phyloP scores from a whole-genome alignment of 2,888 invertebrate species.

The Cantharis rustica region DNA sequence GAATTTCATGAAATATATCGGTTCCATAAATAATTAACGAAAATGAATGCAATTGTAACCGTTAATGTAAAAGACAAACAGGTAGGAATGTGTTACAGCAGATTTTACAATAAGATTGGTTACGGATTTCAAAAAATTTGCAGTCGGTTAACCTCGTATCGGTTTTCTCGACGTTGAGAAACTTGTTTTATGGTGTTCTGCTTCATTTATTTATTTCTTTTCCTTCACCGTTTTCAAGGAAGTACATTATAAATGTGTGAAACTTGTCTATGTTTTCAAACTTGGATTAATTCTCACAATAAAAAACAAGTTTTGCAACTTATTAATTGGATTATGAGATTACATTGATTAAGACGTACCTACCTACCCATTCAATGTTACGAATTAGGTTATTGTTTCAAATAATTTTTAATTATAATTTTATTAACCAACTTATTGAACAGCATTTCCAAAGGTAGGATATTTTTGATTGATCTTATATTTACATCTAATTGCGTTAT shows the following conservation, averaged over 20 bases:
- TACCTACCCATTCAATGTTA: neutral
- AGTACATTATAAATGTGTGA: constrained; percentile 34
- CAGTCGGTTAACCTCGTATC: constrained; percentile 40
- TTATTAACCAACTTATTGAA: neutral
- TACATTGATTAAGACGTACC: neutral
- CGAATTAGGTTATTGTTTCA: neutral
- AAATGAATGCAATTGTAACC: constrained; percentile 23
- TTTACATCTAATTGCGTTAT: neutral
- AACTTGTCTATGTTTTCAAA: constrained; percentile 23
- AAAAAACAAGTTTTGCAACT: constrained; percentile 12
- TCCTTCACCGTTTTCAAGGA: constrained; percentile 33
- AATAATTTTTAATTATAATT: neutral
- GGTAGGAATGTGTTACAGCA: constrained; percentile 34
- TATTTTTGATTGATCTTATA: neutral
- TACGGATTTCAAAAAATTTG: constrained; percentile 42
- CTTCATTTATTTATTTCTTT: constrained; percentile 41
- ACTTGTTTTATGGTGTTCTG: constrained; percentile 42
- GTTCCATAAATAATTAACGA: neutral
- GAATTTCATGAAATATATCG: neutral
- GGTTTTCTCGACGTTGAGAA: constrained; percentile 40
- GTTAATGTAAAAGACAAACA: constrained; percentile 26
- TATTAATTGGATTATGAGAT: constrained; percentile 17
- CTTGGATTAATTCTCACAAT: constrained; percentile 19
- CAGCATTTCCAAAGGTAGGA: neutral
- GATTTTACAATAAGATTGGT: constrained; percentile 42